Evolutionary conservation across 2,113 vertebrate genomes (phyloP).

Genomic region (Leucopsar rothschildi): DNA sequence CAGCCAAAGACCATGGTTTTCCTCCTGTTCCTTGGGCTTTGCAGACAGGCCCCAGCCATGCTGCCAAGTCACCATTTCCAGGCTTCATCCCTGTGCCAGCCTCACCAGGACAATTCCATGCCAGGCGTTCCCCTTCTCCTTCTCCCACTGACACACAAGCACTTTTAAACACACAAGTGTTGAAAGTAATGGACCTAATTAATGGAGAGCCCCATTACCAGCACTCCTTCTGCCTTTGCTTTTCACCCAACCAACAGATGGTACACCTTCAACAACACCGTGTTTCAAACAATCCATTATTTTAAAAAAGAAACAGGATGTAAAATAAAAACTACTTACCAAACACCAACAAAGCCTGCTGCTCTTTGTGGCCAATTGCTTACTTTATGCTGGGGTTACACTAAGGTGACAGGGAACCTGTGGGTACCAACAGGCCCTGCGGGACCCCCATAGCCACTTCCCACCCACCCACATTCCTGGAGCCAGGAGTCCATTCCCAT

Average conservation of each 20-base stretch:
- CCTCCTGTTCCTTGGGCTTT: neutral
- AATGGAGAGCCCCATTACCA: neutral
- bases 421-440: neutral
- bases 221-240: neutral
- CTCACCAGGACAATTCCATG: fast-evolving
- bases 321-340: neutral
- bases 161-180: too few species aligned
- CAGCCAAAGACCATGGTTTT: neutral
- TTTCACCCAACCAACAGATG: neutral
- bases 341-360: neutral
- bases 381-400: neutral
- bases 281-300: fast-evolving
- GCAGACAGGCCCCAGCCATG: neutral
- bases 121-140: neutral
- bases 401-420: neutral
- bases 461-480: fast-evolving
- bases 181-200: neutral
- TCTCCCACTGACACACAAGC: neutral
- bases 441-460: neutral
- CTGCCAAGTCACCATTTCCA: fast-evolving
- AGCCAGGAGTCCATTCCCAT: fast-evolving
- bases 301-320: fast-evolving
- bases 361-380: neutral
- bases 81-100: neutral
- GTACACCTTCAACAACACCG: neutral